Conservation (phyloP, 2,888 invertebrate species). For the Mesorhabditis sp. region DNA sequence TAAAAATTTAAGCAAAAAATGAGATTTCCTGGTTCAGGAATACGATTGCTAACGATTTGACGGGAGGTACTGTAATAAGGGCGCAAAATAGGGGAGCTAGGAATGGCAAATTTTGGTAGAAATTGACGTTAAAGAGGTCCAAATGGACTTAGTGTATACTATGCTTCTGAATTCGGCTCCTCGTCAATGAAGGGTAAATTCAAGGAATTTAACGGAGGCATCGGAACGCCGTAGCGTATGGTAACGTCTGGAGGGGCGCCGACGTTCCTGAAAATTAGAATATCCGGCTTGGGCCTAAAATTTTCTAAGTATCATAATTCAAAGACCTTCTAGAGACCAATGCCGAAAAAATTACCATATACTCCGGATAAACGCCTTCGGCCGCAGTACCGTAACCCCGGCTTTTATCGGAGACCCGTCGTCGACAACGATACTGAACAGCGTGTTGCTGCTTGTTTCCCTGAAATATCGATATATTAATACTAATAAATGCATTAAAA, state of each 20-base stretch:
- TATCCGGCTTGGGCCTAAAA: background rate
- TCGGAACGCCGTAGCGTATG: background rate
- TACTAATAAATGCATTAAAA: too few relatives aligned
- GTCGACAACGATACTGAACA: background rate
- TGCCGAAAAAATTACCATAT: background rate
- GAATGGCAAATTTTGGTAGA: too few relatives aligned
- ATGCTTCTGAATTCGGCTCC: background rate
- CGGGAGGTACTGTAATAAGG: too few relatives aligned
- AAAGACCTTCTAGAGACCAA: too few relatives aligned
- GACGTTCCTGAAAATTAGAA: background rate
- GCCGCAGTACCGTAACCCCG: background rate
- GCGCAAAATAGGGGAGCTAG: too few relatives aligned
- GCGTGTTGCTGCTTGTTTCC: background rate
- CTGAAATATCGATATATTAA: too few relatives aligned
- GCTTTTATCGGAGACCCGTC: conserved; percentile 3
- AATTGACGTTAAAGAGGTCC: too few relatives aligned
- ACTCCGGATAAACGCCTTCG: background rate
- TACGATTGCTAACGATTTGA: too few relatives aligned
- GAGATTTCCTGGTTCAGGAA: too few relatives aligned
- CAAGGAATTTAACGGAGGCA: conserved; percentile 4
- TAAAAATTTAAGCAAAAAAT: too few relatives aligned
- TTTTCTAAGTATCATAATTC: too few relatives aligned
- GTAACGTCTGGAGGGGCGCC: background rate
- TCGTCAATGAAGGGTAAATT: conserved; percentile 4
- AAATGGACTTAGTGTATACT: background rate